phyloP scores from a whole-genome alignment of 2,888 invertebrate species.

The Patella ulyssiponensis region DNA sequence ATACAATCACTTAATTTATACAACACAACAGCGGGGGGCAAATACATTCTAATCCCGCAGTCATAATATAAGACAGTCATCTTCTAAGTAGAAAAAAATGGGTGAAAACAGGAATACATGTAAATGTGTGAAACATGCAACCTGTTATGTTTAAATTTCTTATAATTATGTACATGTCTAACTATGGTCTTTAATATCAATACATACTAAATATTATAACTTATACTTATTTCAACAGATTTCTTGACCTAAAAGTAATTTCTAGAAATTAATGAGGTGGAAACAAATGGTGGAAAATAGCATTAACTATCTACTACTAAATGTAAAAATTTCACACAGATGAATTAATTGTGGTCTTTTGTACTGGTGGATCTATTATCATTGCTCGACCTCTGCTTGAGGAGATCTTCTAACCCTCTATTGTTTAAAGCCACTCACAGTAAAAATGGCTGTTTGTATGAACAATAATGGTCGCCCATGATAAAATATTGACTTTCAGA shows the following conservation, averaged over 20 bases:
- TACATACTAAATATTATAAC: not conserved
- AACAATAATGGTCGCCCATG: slow-evolving; percentile 5
- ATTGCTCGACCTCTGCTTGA: slow-evolving; percentile 7
- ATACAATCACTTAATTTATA: slow-evolving; percentile 6
- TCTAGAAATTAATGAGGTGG: slow-evolving; percentile 22
- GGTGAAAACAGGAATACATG: too few species aligned
- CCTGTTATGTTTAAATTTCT: too few species aligned
- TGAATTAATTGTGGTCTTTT: slow-evolving; percentile 10
- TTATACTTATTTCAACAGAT: not conserved
- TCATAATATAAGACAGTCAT: not conserved
- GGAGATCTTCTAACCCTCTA: slow-evolving; percentile 7
- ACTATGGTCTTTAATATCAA: too few species aligned
- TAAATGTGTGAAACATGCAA: too few species aligned
- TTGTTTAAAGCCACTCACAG: slow-evolving; percentile 6
- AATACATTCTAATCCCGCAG: not conserved
- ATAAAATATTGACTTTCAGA: slow-evolving; percentile 6
- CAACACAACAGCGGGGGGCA: not conserved
- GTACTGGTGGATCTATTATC: not conserved
- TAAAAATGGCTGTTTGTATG: slow-evolving; percentile 8
- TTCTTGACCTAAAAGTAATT: slow-evolving; percentile 15
- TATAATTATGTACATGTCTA: too few species aligned
- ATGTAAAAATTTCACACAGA: slow-evolving; percentile 9
- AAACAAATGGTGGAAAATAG: slow-evolving; percentile 19
- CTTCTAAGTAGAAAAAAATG: not conserved
- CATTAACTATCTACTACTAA: not conserved